Conservation (phyloP, 2,888 invertebrate species). For the Drosophila prostipennis region DNA sequence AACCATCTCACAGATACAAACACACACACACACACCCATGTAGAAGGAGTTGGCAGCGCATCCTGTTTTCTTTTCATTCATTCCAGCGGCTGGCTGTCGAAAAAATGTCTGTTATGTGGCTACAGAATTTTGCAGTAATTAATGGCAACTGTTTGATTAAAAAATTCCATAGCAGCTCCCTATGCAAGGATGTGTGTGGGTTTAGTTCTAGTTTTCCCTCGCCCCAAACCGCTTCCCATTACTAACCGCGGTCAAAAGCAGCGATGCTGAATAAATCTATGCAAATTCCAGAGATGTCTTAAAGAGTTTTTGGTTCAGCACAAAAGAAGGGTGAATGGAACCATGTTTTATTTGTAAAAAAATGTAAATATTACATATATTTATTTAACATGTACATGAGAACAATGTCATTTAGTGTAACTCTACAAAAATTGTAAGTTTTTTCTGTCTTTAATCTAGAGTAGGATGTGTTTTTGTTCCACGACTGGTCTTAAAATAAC, state of each 20-base stretch:
- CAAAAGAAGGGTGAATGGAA: too few relatives aligned
- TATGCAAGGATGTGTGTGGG: slow-evolving; percentile 18
- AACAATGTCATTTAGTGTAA: not conserved
- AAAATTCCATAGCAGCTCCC: slow-evolving; percentile 75
- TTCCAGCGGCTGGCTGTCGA: slow-evolving; percentile 58
- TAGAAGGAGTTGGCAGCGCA: slow-evolving; percentile 51
- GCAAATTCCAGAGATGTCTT: slow-evolving; percentile 64
- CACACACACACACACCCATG: slow-evolving; percentile 22
- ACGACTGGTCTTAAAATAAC: not conserved
- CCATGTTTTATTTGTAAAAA: too few relatives aligned
- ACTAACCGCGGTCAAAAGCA: slow-evolving; percentile 12
- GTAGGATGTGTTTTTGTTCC: slow-evolving; percentile 2
- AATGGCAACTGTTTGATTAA: slow-evolving; percentile 83
- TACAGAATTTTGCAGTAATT: slow-evolving; percentile 82
- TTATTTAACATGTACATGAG: too few relatives aligned
- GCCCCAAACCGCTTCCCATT: not conserved
- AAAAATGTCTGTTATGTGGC: slow-evolving; percentile 82
- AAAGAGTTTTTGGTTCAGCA: not conserved
- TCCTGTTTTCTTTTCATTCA: slow-evolving; percentile 61
- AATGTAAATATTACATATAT: too few relatives aligned
- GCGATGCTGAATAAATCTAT: slow-evolving; percentile 64
- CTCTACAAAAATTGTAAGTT: not conserved
- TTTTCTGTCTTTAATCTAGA: not conserved
- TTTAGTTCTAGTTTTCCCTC: slow-evolving; percentile 25
- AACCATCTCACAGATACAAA: slow-evolving; percentile 27